A percentile compares a stretch with the other conserved stretches of the same genome.
phyloP scores from a whole-genome alignment of 2,888 invertebrate genomes.

The Diaprepes abbreviatus region DNA sequence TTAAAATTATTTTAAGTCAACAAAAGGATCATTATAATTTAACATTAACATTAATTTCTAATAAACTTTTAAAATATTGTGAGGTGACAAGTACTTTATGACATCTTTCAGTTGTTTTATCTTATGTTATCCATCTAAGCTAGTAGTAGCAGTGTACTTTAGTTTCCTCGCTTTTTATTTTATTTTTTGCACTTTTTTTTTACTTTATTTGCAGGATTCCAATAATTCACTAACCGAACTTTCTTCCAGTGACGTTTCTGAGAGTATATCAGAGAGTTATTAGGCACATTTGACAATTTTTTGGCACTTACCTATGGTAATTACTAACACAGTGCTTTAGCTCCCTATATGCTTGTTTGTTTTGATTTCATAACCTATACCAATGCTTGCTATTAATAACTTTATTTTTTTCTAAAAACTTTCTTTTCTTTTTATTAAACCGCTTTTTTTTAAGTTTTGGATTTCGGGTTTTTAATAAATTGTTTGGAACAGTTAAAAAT shows the following conservation, averaged over 20 bases:
- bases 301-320: slow-evolving; percentile 54
- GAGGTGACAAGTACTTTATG: too few relatives aligned
- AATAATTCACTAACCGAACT: slow-evolving; percentile 57
- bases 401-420: not conserved
- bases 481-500: too few relatives aligned
- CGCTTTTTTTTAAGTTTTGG: too few relatives aligned
- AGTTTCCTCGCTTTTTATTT: slow-evolving; percentile 38
- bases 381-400: not conserved
- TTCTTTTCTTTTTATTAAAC: too few relatives aligned
- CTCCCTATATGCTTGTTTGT: not conserved
- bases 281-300: slow-evolving; percentile 35
- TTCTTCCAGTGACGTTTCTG: slow-evolving; percentile 57
- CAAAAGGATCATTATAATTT: too few relatives aligned
- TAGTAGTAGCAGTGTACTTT: too few relatives aligned
- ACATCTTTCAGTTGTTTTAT: too few relatives aligned
- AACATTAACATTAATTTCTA: too few relatives aligned
- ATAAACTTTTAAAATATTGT: too few relatives aligned
- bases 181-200: slow-evolving; percentile 53
- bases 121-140: too few relatives aligned
- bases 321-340: slow-evolving; percentile 55
- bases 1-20: too few relatives aligned
- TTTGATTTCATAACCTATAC: not conserved
- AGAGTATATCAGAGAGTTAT: slow-evolving; percentile 57
- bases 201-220: slow-evolving; percentile 61
- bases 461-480: too few relatives aligned